A percentile compares a stretch with the other conserved stretches of the same genome.
Conservation (phyloP, 2,888 invertebrate species). For the Hypselothyrea guttata region DNA sequence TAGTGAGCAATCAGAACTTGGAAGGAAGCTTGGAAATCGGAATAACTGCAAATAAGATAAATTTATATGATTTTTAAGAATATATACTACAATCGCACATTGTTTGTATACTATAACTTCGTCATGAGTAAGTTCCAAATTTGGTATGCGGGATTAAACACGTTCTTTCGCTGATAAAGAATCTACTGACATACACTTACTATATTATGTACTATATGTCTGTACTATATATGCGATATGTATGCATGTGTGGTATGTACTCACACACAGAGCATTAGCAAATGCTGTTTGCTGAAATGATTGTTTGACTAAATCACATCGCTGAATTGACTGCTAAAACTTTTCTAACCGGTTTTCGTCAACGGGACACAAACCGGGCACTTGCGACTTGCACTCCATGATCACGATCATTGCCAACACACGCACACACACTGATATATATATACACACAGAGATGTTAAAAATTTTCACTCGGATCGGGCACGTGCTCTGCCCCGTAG, state of each 20-base stretch:
- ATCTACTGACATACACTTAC: too few species aligned
- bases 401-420: constrained; percentile 64
- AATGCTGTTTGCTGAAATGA: constrained; percentile 48
- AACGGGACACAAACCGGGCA: constrained; percentile 40
- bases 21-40: too few species aligned
- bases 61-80: too few species aligned
- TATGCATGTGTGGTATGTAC: too few species aligned
- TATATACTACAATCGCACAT: too few species aligned
- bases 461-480: too few species aligned
- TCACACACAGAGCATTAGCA: neutral
- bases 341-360: constrained; percentile 71
- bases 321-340: constrained; percentile 43
- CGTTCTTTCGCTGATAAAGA: constrained; percentile 16
- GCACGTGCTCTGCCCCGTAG: too few species aligned
- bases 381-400: constrained; percentile 30
- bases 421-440: neutral
- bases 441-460: neutral
- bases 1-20: too few species aligned
- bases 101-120: too few species aligned
- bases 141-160: constrained; percentile 27
- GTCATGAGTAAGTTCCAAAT: constrained; percentile 14
- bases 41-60: too few species aligned
- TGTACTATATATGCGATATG: neutral
- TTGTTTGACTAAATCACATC: constrained; percentile 36
- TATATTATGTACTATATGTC: neutral